A percentile compares a stretch with the other conserved stretches of the same genome.
Evolutionary conservation across 2,113 vertebrate species (phyloP).

Genomic region (Bostrychus sinensis): DNA sequence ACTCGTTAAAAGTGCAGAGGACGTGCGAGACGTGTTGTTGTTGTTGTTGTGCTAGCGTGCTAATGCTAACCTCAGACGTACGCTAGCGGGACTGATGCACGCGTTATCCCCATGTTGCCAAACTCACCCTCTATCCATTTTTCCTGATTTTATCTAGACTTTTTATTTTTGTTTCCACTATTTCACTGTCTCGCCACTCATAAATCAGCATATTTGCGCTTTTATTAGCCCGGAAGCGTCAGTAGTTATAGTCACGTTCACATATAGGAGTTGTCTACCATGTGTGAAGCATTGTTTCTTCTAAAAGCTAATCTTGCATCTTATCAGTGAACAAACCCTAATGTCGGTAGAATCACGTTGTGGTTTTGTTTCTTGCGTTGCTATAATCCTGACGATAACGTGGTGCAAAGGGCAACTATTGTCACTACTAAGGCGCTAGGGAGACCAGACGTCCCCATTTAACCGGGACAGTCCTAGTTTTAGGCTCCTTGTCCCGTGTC

Average conservation of each 20-base stretch:
- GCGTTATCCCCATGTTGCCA: slow-evolving; percentile 10
- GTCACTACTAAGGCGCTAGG: no score
- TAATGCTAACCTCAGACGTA: slow-evolving; percentile 51
- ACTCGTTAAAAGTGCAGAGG: slow-evolving; percentile 4
- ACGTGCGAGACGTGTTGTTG: slow-evolving; percentile 33
- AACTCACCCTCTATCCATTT: slow-evolving; percentile 1
- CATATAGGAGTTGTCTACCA: slow-evolving; percentile 18
- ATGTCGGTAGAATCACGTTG: background rate
- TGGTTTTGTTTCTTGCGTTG: background rate
- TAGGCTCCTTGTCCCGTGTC: no score
- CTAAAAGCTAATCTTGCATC: background rate
- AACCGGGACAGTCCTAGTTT: no score
- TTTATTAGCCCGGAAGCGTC: no score
- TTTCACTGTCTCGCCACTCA: background rate
- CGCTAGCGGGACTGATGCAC: slow-evolving; percentile 42
- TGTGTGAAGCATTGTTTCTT: slow-evolving; percentile 22
- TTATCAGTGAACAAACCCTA: background rate
- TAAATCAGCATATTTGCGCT: background rate
- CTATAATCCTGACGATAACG: background rate
- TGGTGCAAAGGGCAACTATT: slow-evolving; percentile 33
- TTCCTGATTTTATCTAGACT: background rate
- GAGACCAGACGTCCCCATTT: no score
- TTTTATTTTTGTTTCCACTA: background rate
- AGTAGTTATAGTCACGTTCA: background rate
- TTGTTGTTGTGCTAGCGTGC: slow-evolving; percentile 41